Evolutionary conservation across 1,140 invertebrate species (phyloP), one percentile per base, ranked within the genome.

Genomic region (Zaprionus ornatus): DNA sequence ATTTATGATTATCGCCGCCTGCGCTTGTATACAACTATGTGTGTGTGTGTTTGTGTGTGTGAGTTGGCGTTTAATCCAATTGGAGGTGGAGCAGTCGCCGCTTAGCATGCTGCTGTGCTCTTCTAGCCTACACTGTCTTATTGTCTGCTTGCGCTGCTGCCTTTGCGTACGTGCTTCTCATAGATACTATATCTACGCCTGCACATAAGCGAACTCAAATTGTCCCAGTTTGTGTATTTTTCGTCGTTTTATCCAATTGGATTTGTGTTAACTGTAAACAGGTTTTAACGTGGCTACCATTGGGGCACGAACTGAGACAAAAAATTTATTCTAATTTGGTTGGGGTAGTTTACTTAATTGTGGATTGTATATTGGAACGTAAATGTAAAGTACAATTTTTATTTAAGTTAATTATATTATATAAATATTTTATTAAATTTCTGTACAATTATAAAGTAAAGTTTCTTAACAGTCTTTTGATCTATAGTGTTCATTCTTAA

Each of bases 181-280:
- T 67, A 82, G 67, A 84, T 64, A 82, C 61, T 66, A 63, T 64
- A 64, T 79, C 73, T 71, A 65, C 45, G 77, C 54, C 68, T 74
- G 72, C 63, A 77, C 68, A 77, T 63, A 57, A 75, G 52, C 50
- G 35, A 12, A 13, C 19, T 12, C 27, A 37, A 83, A 80, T 63
- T 88, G 85, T 81, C 65, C 68, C 71, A 59, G 15, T 29, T 64
- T 57, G 48, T 25, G 74, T 77, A 80, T 67, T 65, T 66, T 50
- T 50, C 45, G 17, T n/a, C 19, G 35, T 19, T 27, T 59, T 81
- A 88, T 85, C 85, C 85, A 88, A 88, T 88, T 90, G 85, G 67
- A 88, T 85, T 90, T 90, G 66, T 79, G 55, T 82, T 80, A 64
- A 59, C 69, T 67, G 59, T 61, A 85, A 88, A 90, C 85, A 57